Conservation (phyloP, 2,888 invertebrate species). For the Pyrgus malvae region DNA sequence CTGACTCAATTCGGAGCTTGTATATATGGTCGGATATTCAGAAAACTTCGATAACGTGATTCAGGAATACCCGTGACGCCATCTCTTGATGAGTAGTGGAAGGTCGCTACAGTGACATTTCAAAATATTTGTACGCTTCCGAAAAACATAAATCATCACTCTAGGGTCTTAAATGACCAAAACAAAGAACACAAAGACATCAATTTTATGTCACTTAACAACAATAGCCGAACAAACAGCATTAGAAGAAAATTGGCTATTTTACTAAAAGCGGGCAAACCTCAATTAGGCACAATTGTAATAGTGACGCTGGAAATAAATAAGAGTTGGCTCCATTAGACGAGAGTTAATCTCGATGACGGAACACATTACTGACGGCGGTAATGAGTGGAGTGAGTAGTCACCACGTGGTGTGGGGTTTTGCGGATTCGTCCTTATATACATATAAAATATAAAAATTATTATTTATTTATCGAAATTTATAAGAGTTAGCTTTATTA, state of each 20-base stretch:
- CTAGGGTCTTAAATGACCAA: too few species aligned
- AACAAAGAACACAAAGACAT: conserved; percentile 42
- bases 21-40: too few species aligned
- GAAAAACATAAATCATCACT: too few species aligned
- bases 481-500: too few species aligned
- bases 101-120: too few species aligned
- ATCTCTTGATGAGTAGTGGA: too few species aligned
- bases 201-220: conserved; percentile 52
- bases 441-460: too few species aligned
- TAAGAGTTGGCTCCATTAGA: conserved; percentile 69
- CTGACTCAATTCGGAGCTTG: too few species aligned
- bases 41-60: too few species aligned
- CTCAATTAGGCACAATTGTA: conserved; percentile 75
- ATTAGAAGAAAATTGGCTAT: conserved; percentile 72
- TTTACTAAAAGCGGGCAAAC: conserved; percentile 77
- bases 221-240: conserved; percentile 54
- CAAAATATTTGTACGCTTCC: neutral
- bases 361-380: conserved; percentile 71
- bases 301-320: conserved; percentile 72
- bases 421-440: neutral
- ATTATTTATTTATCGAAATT: too few species aligned
- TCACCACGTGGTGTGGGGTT: neutral
- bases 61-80: too few species aligned
- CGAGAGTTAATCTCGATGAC: conserved; percentile 78
- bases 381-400: conserved; percentile 59